A percentile compares a stretch with the other conserved stretches of the same genome.
Conservation (phyloP, 1,140 invertebrate species). For the Schmidtea mediterranea region DNA sequence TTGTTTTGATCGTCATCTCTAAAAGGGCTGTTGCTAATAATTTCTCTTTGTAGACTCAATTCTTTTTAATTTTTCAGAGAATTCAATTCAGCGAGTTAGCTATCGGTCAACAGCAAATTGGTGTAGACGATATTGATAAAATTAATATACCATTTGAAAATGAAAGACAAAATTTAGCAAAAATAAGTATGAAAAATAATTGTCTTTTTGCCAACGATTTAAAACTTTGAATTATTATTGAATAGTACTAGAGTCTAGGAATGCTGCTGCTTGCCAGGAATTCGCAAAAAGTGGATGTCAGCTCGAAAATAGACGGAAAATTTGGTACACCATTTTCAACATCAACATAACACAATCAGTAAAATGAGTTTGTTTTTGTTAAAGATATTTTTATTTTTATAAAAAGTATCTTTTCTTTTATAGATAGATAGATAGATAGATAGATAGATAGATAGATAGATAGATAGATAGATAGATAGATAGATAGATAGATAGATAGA, state of each 20-base stretch:
- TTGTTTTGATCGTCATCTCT: too few relatives aligned
- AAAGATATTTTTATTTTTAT: neutral
- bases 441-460: too few relatives aligned
- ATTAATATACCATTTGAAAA: slow-evolving; percentile 20
- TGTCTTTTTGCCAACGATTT: neutral
- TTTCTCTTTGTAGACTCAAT: too few relatives aligned
- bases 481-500: too few relatives aligned
- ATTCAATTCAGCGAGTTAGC: slow-evolving; percentile 24
- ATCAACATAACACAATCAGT: slow-evolving; percentile 33
- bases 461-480: too few relatives aligned
- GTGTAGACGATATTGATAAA: slow-evolving; percentile 21
- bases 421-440: too few relatives aligned
- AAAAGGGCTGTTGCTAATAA: too few relatives aligned
- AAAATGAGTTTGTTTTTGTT: slow-evolving; percentile 3
- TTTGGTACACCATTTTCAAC: slow-evolving; percentile 55
- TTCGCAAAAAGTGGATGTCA: slow-evolving; percentile 59
- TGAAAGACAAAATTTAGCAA: slow-evolving; percentile 19
- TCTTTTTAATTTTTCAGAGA: slow-evolving; percentile 13
- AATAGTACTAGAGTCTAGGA: slow-evolving; percentile 18
- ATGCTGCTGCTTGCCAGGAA: slow-evolving; percentile 32
- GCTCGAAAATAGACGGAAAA: slow-evolving; percentile 39
- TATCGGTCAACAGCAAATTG: slow-evolving; percentile 23
- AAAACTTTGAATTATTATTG: neutral
- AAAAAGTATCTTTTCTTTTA: too few relatives aligned
- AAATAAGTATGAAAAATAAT: slow-evolving; percentile 15